Evolutionary conservation across 2,888 invertebrate genomes (phyloP), one percentile per base, ranked within the genome.

Genomic region (Clanis bilineata): DNA sequence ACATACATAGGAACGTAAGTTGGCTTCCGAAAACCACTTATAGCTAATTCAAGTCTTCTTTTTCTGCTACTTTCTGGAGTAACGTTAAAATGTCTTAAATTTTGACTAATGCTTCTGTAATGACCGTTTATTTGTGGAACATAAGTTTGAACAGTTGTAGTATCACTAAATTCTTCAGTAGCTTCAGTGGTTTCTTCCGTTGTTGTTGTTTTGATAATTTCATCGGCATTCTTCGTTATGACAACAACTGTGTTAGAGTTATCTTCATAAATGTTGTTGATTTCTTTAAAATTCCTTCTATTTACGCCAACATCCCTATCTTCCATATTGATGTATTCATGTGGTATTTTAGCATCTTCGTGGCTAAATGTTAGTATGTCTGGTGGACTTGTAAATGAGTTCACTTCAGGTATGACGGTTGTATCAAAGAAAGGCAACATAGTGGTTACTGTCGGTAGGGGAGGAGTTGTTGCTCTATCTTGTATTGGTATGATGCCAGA

Each of bases 101-200:
- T 83, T 63, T 77, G 77, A 62, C 80, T 80, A 12, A 83, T 70
- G 64, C 79, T 86, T 71, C 90, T 80, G 54, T 89, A 88, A 68
- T 91, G 92, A 10, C 91, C 89, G 64, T 91, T 92, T 56, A 86
- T 84, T 72, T 86, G 89, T 3, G 89, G 90, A 21, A 88, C 85
- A 57, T 87, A 88, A 0, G 84, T 86, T 62, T 76, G 74, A 25
- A 67, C 64, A 39, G 74, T 76, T 5, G 77, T 76, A 0, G 73
- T 64, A 60, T 76, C 68, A 44, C 62, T 70, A 32, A 60, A 59
- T 62, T 62, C 66, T 57, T 71, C 58, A 18, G 66, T 68, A 18
- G 59, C 63, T 63, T 63, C 68, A 32, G 64, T 66, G 6, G 67
- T 67, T 12, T 58, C 57, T 1, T 62, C 62, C 18, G 25, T 39